Evolutionary conservation across 1,140 invertebrate species (phyloP), one percentile per base, ranked within the genome.

Genomic region (Branchinecta lindahli): DNA sequence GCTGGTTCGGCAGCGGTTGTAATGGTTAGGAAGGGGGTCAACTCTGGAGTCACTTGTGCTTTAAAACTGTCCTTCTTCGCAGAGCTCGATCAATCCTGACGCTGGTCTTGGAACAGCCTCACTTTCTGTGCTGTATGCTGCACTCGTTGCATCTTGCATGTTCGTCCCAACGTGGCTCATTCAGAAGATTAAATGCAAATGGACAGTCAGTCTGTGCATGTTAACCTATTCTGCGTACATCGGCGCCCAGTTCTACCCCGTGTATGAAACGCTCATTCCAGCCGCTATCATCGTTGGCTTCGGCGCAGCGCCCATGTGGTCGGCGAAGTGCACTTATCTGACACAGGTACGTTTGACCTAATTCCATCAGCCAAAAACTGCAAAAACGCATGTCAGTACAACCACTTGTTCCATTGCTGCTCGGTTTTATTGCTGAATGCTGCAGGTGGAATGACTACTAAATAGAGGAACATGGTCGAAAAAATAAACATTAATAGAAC

Each of bases 291-390:
- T 89, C 18, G 82, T 91, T n/a, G 94, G 94, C 72, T 79, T 96
- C 33, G 92, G 92, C 0, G 94, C 92, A 3, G 93, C 94, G 0
- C 94, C 93, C 47, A 89, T 97, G 85, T 98, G 95, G 95, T 90
- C 92, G 0, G 91, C 94, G 6, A 93, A 97, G 79, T 94, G 93
- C 68, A 93, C 91, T 0, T 98, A 98, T 77, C 81, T 98, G 8
- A 97, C 94, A 0, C 91, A 96, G 75, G 76, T 77, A 69, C 73
- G 68, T 68, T 20, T 44, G 15, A 9, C 69, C 46, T 8, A 69
- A 66, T 21, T 67, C 3, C 47, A 66, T 67, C 69, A 79, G 88
- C 52, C 33, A 33, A 33, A 33, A 5, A 33, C 5, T 33, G 33
- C 33, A 33, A 33, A 33, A 33, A 5, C 5, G 33, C 33, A 1